These are phyloP conservation scores for Prenolepis imparis DNA, from an alignment of 2,888 invertebrate species.

Conservation along the genomic window DNA sequence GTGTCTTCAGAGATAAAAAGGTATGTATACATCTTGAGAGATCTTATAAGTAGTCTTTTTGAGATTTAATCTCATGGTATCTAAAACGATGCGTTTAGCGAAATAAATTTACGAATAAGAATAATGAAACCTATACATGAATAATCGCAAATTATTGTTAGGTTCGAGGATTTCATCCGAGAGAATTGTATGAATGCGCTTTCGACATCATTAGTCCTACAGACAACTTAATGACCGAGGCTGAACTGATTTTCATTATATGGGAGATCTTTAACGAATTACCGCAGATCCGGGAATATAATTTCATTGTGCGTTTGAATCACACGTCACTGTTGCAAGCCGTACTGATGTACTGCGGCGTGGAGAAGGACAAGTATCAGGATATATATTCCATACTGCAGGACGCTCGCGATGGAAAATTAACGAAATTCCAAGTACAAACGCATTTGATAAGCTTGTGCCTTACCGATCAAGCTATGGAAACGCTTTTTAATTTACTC, in stretches of 20 bases:
- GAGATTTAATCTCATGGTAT: neutral
- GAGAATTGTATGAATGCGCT: constrained; percentile 95
- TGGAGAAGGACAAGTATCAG: constrained; percentile 90
- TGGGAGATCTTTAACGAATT: constrained; percentile 92
- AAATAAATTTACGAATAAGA: neutral
- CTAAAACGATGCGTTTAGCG: neutral
- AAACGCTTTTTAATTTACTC: constrained; percentile 89
- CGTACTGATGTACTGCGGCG: constrained; percentile 92
- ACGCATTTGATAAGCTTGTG: constrained; percentile 90
- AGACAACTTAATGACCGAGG: constrained; percentile 92
- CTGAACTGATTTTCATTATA: constrained; percentile 93
- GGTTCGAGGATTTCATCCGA: constrained; percentile 93
- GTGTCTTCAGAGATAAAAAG: constrained; percentile 94
- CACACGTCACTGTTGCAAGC: constrained; percentile 93
- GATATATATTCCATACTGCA: constrained; percentile 87
- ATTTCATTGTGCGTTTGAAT: constrained; percentile 91
- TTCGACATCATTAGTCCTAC: constrained; percentile 96
- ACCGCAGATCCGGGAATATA: constrained; percentile 89
- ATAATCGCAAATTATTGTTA: constrained; percentile 69
- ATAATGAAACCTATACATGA: neutral
- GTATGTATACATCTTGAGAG: constrained; percentile 84
- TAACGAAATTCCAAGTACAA: constrained; percentile 91
- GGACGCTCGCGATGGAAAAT: constrained; percentile 88
- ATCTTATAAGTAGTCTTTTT: neutral
- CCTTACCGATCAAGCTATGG: constrained; percentile 90